These are phyloP conservation scores for Caenorhabditis elegans DNA, from an alignment of 1,140 invertebrate species.

Conservation along the genomic window DNA sequence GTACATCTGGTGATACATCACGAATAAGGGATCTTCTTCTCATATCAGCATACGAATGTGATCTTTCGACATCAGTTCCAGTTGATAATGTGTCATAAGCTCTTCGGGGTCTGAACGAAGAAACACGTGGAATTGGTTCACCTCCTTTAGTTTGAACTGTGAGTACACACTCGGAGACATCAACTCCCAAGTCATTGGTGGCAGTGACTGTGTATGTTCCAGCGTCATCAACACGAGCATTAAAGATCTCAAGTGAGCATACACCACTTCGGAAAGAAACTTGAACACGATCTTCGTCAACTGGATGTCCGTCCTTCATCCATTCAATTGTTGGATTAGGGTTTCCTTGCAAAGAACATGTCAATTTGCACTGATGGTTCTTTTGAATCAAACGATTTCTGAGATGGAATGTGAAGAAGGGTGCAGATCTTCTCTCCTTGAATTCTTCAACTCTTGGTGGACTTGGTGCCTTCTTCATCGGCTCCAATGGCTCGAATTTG, in stretches of 20 bases:
- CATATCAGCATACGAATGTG: constrained; percentile 48
- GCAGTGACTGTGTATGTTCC: constrained; percentile 93
- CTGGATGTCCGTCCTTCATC: constrained; percentile 88
- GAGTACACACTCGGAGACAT: constrained; percentile 90
- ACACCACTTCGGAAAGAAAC: constrained; percentile 88
- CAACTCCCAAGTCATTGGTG: constrained; percentile 84
- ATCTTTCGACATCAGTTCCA: constrained; percentile 47
- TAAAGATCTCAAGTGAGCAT: constrained; percentile 90
- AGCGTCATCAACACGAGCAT: constrained; percentile 88
- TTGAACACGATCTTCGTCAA: constrained; percentile 84
- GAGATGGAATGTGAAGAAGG: constrained; percentile 92
- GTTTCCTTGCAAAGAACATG: constrained; percentile 90
- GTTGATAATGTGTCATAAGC: constrained; percentile 47
- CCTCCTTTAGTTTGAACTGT: constrained; percentile 84
- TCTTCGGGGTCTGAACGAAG: constrained; percentile 39
- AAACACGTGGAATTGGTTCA: constrained; percentile 41
- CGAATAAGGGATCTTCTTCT: not conserved
- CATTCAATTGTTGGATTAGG: constrained; percentile 87
- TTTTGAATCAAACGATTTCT: constrained; percentile 93
- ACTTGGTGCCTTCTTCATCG: constrained; percentile 34
- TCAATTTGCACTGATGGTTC: constrained; percentile 79
- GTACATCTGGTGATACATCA: constrained; percentile 19
- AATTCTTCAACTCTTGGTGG: constrained; percentile 47
- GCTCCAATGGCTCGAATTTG: constrained; percentile 38
- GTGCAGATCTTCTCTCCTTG: constrained; percentile 70